A percentile compares a stretch with the other conserved stretches of the same genome.
phyloP scores from a whole-genome alignment of 2,113 vertebrate genomes.

The Sclerurus mexicanus region DNA sequence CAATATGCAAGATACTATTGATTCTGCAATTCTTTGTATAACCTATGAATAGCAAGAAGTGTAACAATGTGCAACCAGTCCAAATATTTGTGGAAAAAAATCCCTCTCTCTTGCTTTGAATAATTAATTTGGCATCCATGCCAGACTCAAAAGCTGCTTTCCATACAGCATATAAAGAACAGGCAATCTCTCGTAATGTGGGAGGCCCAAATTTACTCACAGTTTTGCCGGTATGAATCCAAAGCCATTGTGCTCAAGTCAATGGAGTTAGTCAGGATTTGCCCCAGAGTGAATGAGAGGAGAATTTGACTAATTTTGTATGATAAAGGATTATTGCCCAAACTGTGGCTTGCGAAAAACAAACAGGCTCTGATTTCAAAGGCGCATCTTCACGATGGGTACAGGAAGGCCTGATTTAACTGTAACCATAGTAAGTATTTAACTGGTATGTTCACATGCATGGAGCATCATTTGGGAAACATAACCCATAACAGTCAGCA shows the following conservation, averaged over 20 bases:
- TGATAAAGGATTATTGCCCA: background rate
- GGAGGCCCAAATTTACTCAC: background rate
- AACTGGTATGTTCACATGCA: background rate
- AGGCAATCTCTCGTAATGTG: background rate
- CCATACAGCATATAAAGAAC: background rate
- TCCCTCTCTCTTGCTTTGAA: background rate
- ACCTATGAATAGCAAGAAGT: background rate
- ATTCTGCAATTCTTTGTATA: background rate
- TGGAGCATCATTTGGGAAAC: background rate
- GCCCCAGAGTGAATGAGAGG: background rate
- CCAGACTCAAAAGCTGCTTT: conserved; percentile 17
- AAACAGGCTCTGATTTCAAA: background rate
- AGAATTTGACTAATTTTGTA: background rate
- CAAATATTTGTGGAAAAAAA: conserved; percentile 15
- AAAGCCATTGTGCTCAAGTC: background rate
- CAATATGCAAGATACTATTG: background rate
- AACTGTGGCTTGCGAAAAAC: background rate
- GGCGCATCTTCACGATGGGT: fast-evolving
- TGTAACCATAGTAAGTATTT: background rate
- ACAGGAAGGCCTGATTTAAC: background rate
- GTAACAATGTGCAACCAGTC: background rate
- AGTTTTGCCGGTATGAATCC: background rate
- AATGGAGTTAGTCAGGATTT: conserved; percentile 19
- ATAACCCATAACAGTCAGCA: background rate
- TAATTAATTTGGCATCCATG: conserved; percentile 41